Evolutionary conservation across 92 coral and sea anemone genomes (phyloP).

Genomic region (Palythoa heliodiscus): DNA sequence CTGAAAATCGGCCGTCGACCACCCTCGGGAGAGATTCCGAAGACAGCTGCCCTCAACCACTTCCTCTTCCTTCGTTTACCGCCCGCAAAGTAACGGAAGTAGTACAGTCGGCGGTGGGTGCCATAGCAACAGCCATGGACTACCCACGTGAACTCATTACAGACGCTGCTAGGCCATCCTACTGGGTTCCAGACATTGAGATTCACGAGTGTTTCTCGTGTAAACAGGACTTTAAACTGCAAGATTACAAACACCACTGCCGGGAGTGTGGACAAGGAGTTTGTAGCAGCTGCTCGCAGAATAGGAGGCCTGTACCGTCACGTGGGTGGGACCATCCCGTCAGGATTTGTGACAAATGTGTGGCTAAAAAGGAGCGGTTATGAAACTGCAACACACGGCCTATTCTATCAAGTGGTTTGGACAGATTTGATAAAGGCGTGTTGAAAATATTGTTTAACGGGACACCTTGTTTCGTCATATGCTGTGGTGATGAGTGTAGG

Average conservation of each 20-base stretch:
- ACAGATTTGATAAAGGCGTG: constrained; percentile 83
- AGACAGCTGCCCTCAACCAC: neutral
- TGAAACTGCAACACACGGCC: constrained; percentile 45
- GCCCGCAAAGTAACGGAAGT: constrained; percentile 95
- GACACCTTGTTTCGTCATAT: neutral
- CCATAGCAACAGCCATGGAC: constrained; percentile 80
- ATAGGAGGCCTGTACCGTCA: constrained; percentile 80
- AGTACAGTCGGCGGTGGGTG: constrained; percentile 85
- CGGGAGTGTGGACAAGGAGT: constrained; percentile 98
- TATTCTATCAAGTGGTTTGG: constrained; percentile 90
- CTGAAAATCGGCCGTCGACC: constrained; percentile 31
- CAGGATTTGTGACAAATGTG: constrained; percentile 90
- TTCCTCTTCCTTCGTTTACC: constrained; percentile 74
- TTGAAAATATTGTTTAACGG: constrained; percentile 47
- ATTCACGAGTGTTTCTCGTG: constrained; percentile 80
- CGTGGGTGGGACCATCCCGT: constrained; percentile 99
- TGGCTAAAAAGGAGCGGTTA: constrained; percentile 62
- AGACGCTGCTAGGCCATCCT: constrained; percentile 96
- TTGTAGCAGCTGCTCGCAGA: constrained; percentile 81
- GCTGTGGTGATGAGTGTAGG: too few relatives aligned
- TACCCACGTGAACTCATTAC: constrained; percentile 88
- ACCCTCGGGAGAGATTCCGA: constrained; percentile 30
- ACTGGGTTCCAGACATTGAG: constrained; percentile 94
- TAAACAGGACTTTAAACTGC: constrained; percentile 68
- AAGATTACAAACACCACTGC: constrained; percentile 91